These are phyloP conservation scores for Argopecten irradians DNA, from an alignment of 1,140 invertebrate genomes.

Conservation along the genomic window DNA sequence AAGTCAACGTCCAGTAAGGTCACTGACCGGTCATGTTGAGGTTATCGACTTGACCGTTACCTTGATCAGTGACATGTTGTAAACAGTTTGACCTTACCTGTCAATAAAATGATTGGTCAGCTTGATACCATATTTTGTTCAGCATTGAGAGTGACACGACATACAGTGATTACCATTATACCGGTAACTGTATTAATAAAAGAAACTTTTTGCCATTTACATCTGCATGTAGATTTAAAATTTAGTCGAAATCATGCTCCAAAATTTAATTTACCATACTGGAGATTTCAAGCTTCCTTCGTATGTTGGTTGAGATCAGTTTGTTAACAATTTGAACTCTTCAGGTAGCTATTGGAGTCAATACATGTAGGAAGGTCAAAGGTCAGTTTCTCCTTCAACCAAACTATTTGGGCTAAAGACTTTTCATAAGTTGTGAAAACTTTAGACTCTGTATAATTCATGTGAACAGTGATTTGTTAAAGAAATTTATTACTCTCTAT, in stretches of 20 bases:
- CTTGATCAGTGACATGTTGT: background rate
- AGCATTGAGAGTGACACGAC: background rate
- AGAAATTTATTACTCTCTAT: too few species aligned
- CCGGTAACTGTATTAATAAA: too few species aligned
- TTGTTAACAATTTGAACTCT: background rate
- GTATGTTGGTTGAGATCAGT: background rate
- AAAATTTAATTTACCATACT: background rate
- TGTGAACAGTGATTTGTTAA: too few species aligned
- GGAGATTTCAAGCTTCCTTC: background rate
- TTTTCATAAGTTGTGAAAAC: too few species aligned
- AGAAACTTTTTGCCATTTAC: too few species aligned
- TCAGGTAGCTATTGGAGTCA: background rate
- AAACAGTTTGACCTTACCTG: background rate
- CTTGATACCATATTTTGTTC: background rate
- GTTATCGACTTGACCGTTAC: background rate
- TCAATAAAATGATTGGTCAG: background rate
- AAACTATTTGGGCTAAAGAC: too few species aligned
- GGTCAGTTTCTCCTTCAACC: background rate
- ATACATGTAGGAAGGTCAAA: background rate
- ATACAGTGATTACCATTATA: too few species aligned
- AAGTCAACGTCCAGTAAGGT: background rate
- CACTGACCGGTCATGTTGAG: background rate
- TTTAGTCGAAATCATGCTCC: background rate
- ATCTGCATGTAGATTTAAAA: too few species aligned
- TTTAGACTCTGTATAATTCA: too few species aligned